Conservation (phyloP, 2,888 invertebrate species). For the Crioceris asparagi region DNA sequence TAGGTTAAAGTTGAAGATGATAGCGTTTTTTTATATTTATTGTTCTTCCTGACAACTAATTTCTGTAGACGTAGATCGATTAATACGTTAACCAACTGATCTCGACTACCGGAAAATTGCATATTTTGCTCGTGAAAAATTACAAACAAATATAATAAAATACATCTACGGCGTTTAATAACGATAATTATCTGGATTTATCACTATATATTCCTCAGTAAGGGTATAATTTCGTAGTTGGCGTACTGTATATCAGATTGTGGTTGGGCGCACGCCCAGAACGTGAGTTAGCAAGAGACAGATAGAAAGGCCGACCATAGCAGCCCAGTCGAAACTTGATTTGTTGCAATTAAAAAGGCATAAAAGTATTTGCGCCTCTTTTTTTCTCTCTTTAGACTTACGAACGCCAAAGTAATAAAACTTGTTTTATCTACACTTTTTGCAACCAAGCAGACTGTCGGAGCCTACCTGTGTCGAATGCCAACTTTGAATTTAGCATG, state of each 20-base stretch:
- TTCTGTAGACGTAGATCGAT: slow-evolving; percentile 25
- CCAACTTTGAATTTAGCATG: background rate
- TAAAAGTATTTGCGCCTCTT: slow-evolving; percentile 25
- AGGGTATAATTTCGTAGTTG: slow-evolving; percentile 37
- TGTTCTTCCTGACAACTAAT: background rate
- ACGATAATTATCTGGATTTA: slow-evolving; percentile 41
- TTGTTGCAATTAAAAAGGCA: slow-evolving; percentile 33
- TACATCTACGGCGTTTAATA: slow-evolving; percentile 38
- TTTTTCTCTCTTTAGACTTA: too few species aligned
- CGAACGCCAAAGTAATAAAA: slow-evolving; percentile 24
- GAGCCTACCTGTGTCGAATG: background rate
- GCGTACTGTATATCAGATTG: slow-evolving; percentile 33
- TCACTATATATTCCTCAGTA: slow-evolving; percentile 38
- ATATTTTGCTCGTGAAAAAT: slow-evolving; percentile 40
- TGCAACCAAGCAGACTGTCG: too few species aligned
- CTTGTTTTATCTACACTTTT: too few species aligned
- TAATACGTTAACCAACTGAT: slow-evolving; percentile 35
- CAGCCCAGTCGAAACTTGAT: slow-evolving; percentile 27
- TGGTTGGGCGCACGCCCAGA: slow-evolving; percentile 20
- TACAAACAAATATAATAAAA: slow-evolving; percentile 41
- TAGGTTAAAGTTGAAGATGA: too few species aligned
- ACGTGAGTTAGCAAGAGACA: background rate
- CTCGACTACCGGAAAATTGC: slow-evolving; percentile 41
- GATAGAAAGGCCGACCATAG: slow-evolving; percentile 13
- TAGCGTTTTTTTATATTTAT: too few species aligned